Evolutionary conservation across 2,113 vertebrate species (phyloP).

Genomic region (Clarias magur): DNA sequence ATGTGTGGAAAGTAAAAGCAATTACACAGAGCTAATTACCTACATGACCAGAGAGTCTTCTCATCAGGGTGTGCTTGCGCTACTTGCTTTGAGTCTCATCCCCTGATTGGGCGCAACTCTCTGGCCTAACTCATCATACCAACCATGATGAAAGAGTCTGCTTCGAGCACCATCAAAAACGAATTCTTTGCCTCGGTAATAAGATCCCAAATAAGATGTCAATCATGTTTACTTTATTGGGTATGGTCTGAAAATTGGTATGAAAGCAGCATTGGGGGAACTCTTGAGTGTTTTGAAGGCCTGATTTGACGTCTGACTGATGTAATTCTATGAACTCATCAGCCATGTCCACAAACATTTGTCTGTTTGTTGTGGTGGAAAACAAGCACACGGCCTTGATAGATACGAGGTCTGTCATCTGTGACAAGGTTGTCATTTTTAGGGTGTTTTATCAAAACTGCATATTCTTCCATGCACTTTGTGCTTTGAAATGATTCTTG

Average conservation of each 20-base stretch:
- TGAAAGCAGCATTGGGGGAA: background rate
- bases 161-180: constrained; percentile 21
- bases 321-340: constrained; percentile 19
- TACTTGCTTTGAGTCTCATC: constrained; percentile 29
- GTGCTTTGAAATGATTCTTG: background rate
- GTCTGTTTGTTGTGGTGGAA: constrained; percentile 30
- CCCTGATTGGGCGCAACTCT: constrained; percentile 15
- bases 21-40: constrained; percentile 47
- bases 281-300: background rate
- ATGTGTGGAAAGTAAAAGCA: constrained; percentile 44
- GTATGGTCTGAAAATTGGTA: constrained; percentile 11
- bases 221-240: constrained; percentile 33
- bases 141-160: constrained; percentile 19
- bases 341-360: constrained; percentile 16
- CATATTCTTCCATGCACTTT: background rate
- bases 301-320: background rate
- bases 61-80: constrained; percentile 22
- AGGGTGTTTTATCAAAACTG: background rate
- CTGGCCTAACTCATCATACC: constrained; percentile 3
- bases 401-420: background rate
- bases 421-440: background rate
- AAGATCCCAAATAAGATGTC: constrained; percentile 32
- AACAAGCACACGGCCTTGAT: background rate
- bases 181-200: constrained; percentile 20
- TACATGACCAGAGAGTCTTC: constrained; percentile 27